Conservation (phyloP, 2,797 vertebrate species). For the Channallabes apus region DNA sequence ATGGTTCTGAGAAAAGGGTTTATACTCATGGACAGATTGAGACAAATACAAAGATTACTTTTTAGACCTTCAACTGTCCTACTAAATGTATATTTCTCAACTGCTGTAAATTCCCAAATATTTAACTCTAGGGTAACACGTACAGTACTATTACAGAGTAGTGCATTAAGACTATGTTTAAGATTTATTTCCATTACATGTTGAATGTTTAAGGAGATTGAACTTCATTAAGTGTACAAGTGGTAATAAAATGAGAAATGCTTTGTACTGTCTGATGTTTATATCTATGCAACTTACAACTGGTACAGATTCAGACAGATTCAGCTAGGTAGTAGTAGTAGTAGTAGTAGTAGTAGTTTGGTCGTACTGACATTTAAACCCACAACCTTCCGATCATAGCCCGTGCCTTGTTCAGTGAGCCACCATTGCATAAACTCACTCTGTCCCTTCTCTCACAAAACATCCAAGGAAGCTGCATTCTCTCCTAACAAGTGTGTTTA, state of each 20-base stretch:
- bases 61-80: neutral
- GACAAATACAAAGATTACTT: neutral
- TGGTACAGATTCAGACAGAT: neutral
- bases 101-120: neutral
- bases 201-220: neutral
- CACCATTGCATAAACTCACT: slow-evolving; percentile 21
- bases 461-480: slow-evolving; percentile 36
- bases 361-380: neutral
- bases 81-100: neutral
- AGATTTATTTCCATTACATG: slow-evolving; percentile 12
- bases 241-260: slow-evolving; percentile 32
- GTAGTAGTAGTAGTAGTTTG: neutral
- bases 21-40: slow-evolving; percentile 12
- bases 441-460: slow-evolving; percentile 28
- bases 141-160: neutral
- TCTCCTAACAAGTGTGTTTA: slow-evolving; percentile 39
- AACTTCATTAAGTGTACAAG: slow-evolving; percentile 7
- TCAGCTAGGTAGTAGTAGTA: neutral
- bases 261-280: neutral
- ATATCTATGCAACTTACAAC: neutral
- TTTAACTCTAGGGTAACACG: neutral
- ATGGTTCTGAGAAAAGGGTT: slow-evolving; percentile 3
- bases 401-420: neutral
- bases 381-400: neutral
- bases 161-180: neutral